Evolutionary conservation across 2,113 vertebrate species (phyloP).

Genomic region (Phalacrocorax aristotelis): DNA sequence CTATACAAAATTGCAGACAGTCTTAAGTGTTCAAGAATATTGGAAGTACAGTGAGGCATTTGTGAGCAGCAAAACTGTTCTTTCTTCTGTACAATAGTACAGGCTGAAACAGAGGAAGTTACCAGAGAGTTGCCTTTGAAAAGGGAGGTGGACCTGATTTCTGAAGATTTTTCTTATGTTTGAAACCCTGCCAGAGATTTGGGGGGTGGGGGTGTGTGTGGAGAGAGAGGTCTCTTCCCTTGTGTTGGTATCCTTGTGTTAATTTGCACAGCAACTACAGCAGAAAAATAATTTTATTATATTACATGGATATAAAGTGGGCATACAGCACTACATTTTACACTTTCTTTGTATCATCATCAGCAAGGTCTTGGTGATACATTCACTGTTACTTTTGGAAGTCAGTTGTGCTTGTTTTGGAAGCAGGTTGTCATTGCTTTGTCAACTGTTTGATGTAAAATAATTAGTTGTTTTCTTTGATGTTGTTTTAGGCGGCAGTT

Average conservation of each 20-base stretch:
- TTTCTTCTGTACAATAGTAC: neutral
- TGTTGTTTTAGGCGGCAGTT: constrained; percentile 82
- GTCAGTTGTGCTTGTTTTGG: neutral
- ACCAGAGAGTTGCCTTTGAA: neutral
- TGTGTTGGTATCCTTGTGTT: neutral
- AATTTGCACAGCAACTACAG: neutral
- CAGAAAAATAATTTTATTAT: neutral
- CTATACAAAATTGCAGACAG: neutral
- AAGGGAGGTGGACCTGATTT: neutral
- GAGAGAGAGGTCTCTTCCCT: neutral
- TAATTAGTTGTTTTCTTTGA: neutral
- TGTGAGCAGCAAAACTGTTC: neutral
- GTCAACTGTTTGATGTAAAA: neutral
- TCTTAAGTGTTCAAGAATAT: neutral
- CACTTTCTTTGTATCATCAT: neutral
- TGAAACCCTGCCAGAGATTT: neutral
- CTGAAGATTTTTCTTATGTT: neutral
- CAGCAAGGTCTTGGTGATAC: neutral
- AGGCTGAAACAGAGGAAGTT: neutral
- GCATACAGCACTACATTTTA: neutral
- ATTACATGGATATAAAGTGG: neutral
- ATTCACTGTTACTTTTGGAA: neutral
- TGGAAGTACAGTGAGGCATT: neutral
- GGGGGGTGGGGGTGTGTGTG: neutral
- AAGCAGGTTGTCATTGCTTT: neutral